phyloP scores from a whole-genome alignment of 2,113 vertebrate genomes.

The Parus major region DNA sequence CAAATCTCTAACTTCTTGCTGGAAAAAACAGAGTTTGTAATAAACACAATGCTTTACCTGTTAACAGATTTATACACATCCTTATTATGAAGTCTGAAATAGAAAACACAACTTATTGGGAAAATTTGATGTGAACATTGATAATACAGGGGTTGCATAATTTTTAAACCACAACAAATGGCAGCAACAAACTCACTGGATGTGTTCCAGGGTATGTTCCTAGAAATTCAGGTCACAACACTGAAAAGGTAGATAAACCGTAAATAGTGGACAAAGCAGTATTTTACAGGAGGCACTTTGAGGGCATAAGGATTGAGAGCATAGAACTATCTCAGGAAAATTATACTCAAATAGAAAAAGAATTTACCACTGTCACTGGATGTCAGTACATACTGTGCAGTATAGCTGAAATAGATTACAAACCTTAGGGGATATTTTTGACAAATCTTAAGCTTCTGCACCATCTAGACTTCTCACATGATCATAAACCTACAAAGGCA shows the following conservation, averaged over 20 bases:
- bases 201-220: neutral
- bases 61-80: neutral
- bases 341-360: neutral
- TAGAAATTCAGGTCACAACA: slow-evolving; percentile 11
- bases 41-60: neutral
- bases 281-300: neutral
- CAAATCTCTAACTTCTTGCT: neutral
- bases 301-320: neutral
- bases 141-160: neutral
- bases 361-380: slow-evolving; percentile 23
- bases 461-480: neutral
- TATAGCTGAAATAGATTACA: slow-evolving; percentile 15
- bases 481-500: slow-evolving; percentile 43
- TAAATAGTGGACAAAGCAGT: neutral
- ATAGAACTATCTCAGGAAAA: slow-evolving; percentile 16
- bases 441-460: slow-evolving; percentile 36
- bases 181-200: neutral
- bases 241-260: neutral
- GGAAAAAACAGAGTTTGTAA: neutral
- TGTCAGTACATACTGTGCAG: neutral
- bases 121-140: neutral
- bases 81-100: neutral
- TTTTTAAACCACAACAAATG: slow-evolving; percentile 4
- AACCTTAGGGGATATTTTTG: slow-evolving; percentile 42
- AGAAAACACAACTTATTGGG: neutral